These are phyloP conservation scores for Pygoscelis adeliae DNA, from an alignment of 2,113 vertebrate species.

Conservation along the genomic window DNA sequence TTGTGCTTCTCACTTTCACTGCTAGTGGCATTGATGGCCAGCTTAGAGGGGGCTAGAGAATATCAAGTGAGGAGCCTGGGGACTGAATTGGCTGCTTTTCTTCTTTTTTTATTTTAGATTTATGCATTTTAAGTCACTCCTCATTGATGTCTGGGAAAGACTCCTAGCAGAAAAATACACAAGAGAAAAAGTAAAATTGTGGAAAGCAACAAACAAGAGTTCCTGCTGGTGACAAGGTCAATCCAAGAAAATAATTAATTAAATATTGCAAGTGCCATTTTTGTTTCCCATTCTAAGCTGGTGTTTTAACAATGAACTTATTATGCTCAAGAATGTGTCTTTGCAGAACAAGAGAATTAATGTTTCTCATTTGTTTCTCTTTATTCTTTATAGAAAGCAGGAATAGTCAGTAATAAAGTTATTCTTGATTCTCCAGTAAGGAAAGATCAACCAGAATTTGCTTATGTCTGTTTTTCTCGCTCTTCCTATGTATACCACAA, in stretches of 20 bases:
- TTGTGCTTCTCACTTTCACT: constrained; percentile 7
- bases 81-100: neutral
- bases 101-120: neutral
- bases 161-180: neutral
- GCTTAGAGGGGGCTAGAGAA: neutral
- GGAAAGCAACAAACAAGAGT: neutral
- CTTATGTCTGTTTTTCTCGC: neutral
- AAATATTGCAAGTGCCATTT: neutral
- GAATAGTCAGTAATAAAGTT: neutral
- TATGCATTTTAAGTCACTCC: constrained; percentile 4
- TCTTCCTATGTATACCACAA: neutral
- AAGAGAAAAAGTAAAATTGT: neutral
- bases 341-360: neutral
- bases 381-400: neutral
- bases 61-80: neutral
- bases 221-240: neutral
- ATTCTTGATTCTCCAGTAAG: neutral
- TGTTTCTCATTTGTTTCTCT: neutral
- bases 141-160: neutral
- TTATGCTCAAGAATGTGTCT: neutral
- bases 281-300: neutral
- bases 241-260: neutral
- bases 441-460: neutral
- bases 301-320: neutral
- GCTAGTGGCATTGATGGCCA: constrained; percentile 31